Evolutionary conservation across 2,113 vertebrate genomes (phyloP).

Genomic region (Pyrgilauda ruficollis): DNA sequence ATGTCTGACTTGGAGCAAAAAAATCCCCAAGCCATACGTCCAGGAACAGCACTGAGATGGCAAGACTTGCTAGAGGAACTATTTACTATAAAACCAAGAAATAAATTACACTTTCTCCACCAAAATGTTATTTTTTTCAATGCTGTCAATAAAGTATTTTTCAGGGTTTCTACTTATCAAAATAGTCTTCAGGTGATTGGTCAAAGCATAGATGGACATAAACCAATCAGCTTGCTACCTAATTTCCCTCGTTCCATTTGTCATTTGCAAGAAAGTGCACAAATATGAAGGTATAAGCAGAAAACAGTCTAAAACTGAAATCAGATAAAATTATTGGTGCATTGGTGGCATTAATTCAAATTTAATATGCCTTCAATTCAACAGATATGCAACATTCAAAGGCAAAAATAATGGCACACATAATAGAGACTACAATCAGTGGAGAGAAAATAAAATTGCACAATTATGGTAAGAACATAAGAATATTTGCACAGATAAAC

Average conservation of each 20-base stretch:
- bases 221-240: background rate
- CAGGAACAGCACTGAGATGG: background rate
- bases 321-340: background rate
- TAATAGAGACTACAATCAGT: background rate
- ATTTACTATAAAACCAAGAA: background rate
- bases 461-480: fast-evolving
- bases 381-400: background rate
- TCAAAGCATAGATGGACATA: background rate
- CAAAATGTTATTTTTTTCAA: background rate
- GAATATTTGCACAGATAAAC: background rate
- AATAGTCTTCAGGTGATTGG: background rate
- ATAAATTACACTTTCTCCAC: background rate
- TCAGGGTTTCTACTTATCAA: background rate
- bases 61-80: background rate
- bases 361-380: background rate
- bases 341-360: background rate
- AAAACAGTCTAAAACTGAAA: background rate
- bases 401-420: background rate
- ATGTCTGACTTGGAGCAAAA: background rate
- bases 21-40: background rate
- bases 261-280: background rate
- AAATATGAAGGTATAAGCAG: background rate
- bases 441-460: background rate
- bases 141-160: background rate
- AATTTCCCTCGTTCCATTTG: background rate